Evolutionary conservation across 2,797 vertebrate genomes (phyloP), one percentile per base, ranked within the genome.

Genomic region (Chelmon rostratus): DNA sequence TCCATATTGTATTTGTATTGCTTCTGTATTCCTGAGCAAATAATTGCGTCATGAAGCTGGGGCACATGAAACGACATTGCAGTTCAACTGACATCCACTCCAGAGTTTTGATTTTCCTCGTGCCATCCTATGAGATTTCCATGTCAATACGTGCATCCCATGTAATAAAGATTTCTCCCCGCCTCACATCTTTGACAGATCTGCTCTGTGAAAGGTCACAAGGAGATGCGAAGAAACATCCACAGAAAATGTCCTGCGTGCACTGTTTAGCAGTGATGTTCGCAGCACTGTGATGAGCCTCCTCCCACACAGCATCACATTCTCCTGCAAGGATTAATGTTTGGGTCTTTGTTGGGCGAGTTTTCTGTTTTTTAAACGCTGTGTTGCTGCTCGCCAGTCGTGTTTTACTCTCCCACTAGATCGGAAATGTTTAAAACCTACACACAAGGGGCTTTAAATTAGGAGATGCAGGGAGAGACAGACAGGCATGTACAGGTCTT

Each of bases 171-270:
- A 57, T 76, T 53, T 76, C 10, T 19, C 9, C 62, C 44, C 46
- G 10, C 56, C 38, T 52, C 57, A 57, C 33, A 40, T 49, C 38
- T 59, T 56, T 79, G 62, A 71, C 68, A 65, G 49, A 6, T 69
- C 38, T 33, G 76, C 42, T 52, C 42, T 59, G 35, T n/a, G 63
- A 77, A 50, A 79, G 64, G 76, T 86, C 70, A 79, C 19, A 16
- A 59, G 40, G 21, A 44, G 23, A n/a, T 68, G 38, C 31, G 42
- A 54, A 38, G 23, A 38, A 49, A 4, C 56, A 42, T 50, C 11
- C n/a, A 37, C 5, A 5, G 58, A 61, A 65, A 70, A 67, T 31
- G 21, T 31, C n/a, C 40, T 10, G 15, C 31, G 10, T 25, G 59
- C 12, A 44, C 16, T 3, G 31, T 66, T 56, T 44, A 35, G 37